Evolutionary conservation across 2,113 vertebrate species (phyloP).

Genomic region (Corythaeola cristata): DNA sequence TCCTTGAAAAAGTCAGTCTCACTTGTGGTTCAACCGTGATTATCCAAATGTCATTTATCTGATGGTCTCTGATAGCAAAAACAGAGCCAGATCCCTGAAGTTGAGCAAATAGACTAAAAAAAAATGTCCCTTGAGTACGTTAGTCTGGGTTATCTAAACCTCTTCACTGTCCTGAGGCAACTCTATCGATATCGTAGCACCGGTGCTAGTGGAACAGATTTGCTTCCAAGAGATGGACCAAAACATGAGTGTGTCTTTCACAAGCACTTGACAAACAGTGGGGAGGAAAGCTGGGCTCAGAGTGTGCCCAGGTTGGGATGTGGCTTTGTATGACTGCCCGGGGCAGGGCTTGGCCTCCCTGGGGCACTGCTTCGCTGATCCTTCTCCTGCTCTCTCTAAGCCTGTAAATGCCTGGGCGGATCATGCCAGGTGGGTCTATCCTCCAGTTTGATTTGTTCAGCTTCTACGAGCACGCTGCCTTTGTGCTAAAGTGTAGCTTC

Average conservation of each 20-base stretch:
- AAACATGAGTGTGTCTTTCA: neutral
- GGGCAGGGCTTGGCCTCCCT: neutral
- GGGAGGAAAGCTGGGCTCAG: neutral
- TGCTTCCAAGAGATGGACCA: neutral
- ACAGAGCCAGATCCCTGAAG: neutral
- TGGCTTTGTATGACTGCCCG: neutral
- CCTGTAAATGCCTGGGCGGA: fast-evolving
- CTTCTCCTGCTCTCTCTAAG: neutral
- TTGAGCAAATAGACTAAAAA: neutral
- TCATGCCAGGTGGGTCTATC: neutral
- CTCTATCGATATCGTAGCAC: neutral
- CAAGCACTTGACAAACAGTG: neutral
- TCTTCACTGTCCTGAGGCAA: neutral
- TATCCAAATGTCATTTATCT: fast-evolving
- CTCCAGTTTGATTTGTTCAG: neutral
- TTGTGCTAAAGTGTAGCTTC: neutral
- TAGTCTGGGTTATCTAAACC: neutral
- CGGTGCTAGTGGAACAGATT: fast-evolving
- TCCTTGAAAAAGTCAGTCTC: neutral
- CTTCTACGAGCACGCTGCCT: neutral
- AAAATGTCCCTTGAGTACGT: neutral
- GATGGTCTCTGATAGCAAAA: neutral
- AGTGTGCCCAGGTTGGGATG: neutral
- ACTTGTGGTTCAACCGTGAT: neutral
- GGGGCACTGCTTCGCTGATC: neutral